Evolutionary conservation across 1,140 invertebrate species (phyloP).

Genomic region (Neodiprion virginianus): DNA sequence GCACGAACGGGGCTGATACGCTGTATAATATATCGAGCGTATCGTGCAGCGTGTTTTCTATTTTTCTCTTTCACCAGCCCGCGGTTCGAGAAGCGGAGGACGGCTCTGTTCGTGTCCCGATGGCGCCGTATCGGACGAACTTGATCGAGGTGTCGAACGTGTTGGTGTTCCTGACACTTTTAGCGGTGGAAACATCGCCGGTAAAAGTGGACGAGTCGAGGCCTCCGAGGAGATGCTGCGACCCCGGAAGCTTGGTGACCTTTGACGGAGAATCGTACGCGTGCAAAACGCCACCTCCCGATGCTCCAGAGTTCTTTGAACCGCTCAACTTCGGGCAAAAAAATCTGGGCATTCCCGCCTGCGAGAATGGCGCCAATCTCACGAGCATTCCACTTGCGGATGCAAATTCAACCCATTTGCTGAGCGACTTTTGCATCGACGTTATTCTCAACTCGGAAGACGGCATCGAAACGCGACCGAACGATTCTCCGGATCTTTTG

Average conservation of each 20-base stretch:
- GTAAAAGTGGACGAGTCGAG: too few species aligned
- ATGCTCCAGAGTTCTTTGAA: neutral
- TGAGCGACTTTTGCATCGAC: slow-evolving; percentile 30
- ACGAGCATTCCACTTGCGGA: neutral
- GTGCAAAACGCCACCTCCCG: neutral
- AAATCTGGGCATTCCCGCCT: neutral
- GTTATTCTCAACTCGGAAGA: slow-evolving; percentile 21
- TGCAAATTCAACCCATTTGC: slow-evolving; percentile 21
- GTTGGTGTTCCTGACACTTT: too few species aligned
- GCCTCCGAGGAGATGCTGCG: neutral
- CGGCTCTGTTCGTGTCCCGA: too few species aligned
- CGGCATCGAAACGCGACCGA: too few species aligned
- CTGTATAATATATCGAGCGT: too few species aligned
- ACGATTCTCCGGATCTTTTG: slow-evolving; percentile 23
- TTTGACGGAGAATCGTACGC: neutral
- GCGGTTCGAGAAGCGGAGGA: too few species aligned
- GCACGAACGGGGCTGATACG: too few species aligned
- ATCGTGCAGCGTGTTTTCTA: too few species aligned
- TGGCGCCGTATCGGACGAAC: too few species aligned
- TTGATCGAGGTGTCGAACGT: too few species aligned
- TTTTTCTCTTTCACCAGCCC: too few species aligned
- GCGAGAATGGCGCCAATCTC: neutral
- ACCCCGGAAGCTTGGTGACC: neutral
- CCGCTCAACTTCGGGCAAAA: neutral
- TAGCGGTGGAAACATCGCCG: too few species aligned